Conservation (phyloP, 2,113 vertebrate species). For the Hemiprocne comata region DNA sequence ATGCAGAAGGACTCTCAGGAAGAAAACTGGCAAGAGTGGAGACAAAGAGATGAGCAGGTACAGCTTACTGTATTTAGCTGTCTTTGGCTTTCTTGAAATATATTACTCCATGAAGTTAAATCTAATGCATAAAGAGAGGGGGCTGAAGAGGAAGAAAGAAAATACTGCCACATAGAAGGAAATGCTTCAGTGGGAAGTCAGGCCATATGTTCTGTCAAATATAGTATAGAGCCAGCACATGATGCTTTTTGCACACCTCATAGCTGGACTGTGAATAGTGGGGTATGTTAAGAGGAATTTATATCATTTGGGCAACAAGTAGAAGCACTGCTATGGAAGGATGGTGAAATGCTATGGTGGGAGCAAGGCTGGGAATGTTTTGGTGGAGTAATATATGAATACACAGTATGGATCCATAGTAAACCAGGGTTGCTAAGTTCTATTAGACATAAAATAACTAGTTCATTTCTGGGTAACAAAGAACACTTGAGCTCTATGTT, state of each 20-base stretch:
- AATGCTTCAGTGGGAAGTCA: background rate
- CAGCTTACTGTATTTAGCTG: background rate
- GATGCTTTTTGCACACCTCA: background rate
- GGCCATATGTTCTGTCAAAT: background rate
- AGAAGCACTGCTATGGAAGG: background rate
- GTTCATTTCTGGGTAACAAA: background rate
- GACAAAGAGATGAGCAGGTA: slow-evolving; percentile 93
- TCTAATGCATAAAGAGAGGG: background rate
- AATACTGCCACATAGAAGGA: background rate
- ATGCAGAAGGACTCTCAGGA: slow-evolving; percentile 69
- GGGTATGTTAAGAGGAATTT: background rate
- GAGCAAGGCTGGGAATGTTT: background rate
- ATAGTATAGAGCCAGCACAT: background rate
- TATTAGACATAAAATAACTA: background rate
- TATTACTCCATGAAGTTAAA: background rate
- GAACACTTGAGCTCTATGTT: too few species aligned
- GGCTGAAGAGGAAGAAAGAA: background rate
- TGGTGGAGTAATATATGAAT: background rate
- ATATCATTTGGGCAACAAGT: background rate
- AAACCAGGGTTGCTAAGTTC: background rate
- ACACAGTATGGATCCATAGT: background rate
- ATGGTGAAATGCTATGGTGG: background rate
- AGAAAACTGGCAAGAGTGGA: slow-evolving; percentile 93
- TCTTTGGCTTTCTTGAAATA: background rate
- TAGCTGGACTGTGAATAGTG: background rate